Conservation (phyloP, 2,113 vertebrate genomes). For the Nothocercus nigrocapillus region DNA sequence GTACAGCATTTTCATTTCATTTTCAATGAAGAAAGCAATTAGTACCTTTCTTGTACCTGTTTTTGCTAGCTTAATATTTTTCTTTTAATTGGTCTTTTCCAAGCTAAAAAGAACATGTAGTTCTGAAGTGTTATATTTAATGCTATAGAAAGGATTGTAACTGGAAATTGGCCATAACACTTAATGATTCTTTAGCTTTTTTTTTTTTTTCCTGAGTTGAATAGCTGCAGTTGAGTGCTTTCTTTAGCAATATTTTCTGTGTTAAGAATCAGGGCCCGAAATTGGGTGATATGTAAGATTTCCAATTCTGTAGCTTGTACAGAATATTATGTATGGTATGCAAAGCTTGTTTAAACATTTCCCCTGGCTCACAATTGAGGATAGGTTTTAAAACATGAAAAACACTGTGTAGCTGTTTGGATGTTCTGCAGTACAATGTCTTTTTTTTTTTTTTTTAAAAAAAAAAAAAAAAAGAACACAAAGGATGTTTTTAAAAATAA, state of each 20-base stretch:
- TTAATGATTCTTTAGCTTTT: background rate
- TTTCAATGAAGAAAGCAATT: background rate
- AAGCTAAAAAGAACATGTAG: background rate
- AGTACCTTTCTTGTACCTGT: background rate
- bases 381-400: background rate
- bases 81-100: background rate
- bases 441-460: too few relatives aligned
- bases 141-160: background rate
- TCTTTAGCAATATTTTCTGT: background rate
- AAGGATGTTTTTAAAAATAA: constrained; percentile 19
- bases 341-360: background rate
- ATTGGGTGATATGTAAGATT: background rate
- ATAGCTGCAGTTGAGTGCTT: background rate
- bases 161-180: background rate
- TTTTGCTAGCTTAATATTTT: background rate
- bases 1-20: background rate
- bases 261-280: background rate
- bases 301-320: background rate
- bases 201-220: background rate
- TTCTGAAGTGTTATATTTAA: background rate
- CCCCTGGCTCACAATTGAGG: background rate
- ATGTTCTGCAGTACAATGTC: constrained; percentile 12
- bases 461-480: background rate
- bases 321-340: background rate
- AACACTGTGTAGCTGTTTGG: background rate